phyloP scores from a whole-genome alignment of 2,888 invertebrate species.

The Melipona beecheii region DNA sequence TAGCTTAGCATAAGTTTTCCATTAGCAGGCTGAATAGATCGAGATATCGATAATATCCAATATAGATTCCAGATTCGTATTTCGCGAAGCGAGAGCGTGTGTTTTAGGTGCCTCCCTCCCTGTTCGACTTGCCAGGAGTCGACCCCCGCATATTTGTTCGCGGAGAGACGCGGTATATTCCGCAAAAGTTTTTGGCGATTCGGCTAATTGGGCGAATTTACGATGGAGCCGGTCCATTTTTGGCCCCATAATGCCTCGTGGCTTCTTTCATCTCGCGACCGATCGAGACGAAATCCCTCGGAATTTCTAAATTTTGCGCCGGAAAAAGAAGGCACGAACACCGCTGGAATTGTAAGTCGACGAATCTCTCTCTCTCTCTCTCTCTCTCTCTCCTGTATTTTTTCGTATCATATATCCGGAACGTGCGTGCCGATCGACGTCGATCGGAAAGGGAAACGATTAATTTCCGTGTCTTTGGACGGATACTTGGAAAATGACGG shows the following conservation, averaged over 20 bases:
- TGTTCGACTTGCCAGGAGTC: slow-evolving; percentile 22
- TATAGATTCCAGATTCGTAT: slow-evolving; percentile 76
- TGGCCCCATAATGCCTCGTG: slow-evolving; percentile 42
- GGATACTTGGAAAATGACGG: not conserved
- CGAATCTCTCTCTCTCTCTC: not conserved
- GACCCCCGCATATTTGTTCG: slow-evolving; percentile 35
- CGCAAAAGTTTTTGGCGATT: slow-evolving; percentile 74
- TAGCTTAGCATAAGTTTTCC: slow-evolving; percentile 80
- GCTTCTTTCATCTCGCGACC: slow-evolving; percentile 29
- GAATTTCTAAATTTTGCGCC: slow-evolving; percentile 56
- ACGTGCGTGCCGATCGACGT: not conserved
- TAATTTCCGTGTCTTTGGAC: not conserved
- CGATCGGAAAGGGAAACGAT: too few species aligned
- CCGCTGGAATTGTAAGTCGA: slow-evolving; percentile 15
- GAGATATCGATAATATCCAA: slow-evolving; percentile 79
- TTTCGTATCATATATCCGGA: not conserved
- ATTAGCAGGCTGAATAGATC: slow-evolving; percentile 77
- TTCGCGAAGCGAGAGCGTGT: slow-evolving; percentile 60
- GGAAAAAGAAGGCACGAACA: slow-evolving; percentile 28
- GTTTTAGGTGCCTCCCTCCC: slow-evolving; percentile 60
- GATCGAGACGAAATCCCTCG: slow-evolving; percentile 29
- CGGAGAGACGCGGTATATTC: slow-evolving; percentile 46
- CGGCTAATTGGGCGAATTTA: slow-evolving; percentile 81
- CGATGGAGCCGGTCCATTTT: slow-evolving; percentile 70
- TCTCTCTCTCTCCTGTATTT: too few species aligned